Conservation (phyloP, 2,113 vertebrate species). For the Pycnonotus jocosus region DNA sequence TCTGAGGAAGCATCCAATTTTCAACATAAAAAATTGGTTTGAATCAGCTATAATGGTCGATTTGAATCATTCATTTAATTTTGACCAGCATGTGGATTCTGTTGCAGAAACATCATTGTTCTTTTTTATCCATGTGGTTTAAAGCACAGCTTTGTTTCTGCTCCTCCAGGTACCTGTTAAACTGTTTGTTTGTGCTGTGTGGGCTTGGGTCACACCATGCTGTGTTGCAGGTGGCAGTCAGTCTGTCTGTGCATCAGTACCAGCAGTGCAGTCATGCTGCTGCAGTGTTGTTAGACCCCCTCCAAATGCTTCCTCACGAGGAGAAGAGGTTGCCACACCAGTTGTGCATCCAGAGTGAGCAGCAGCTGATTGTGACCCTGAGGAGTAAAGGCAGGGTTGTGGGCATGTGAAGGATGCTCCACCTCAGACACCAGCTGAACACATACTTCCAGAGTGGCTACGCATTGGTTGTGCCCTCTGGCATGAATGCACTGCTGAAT, state of each 20-base stretch:
- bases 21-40: not conserved
- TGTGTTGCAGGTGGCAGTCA: not conserved
- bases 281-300: not conserved
- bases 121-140: not conserved
- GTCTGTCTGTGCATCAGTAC: not conserved
- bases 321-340: not conserved
- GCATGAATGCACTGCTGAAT: not conserved
- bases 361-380: not conserved
- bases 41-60: rapidly evolving
- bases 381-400: not conserved
- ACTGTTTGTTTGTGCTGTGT: not conserved
- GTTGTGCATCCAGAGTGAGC: not conserved
- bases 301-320: not conserved
- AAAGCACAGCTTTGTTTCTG: not conserved
- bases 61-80: not conserved
- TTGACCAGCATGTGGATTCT: not conserved
- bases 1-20: not conserved
- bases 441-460: not conserved
- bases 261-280: not conserved
- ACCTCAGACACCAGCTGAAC: rapidly evolving
- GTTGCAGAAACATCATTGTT: not conserved
- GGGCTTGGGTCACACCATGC: rapidly evolving
- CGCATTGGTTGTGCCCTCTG: rapidly evolving
- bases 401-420: not conserved
- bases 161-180: not conserved